Evolutionary conservation across 2,888 invertebrate species (phyloP), one percentile per base, ranked within the genome.

Genomic region (Eilema depressum): DNA sequence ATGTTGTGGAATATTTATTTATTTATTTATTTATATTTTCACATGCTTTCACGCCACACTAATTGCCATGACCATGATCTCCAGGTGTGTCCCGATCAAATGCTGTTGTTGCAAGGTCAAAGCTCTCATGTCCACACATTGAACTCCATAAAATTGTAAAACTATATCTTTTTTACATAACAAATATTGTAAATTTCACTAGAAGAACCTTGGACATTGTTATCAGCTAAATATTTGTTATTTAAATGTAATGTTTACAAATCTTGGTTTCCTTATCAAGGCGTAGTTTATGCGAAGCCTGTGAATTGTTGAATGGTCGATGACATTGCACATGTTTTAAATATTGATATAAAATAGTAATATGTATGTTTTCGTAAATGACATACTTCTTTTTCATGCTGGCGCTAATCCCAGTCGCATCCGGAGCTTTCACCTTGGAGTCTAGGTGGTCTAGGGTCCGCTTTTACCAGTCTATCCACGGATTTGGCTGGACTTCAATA

Each of bases 261-360:
- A 64, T 64, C 64, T 64, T 64, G 11, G 53, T 64, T 64, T 53
- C 53, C 30, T 64, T 64, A 64, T 64, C 53, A 64, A 28, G 7
- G 5, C 53, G 53, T 56, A 20, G 41, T 63, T 47, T 64, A 28
- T 64, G 23, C 53, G 28, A 14, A 64, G 14, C 28, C n/a, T 28
- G 28, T 64, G 20, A 28, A n/a, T 26, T 60, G 10, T 25, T 68
- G 33, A 53, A 56, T 61, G 17, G 28, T 37, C 17, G 23, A 26
- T 41, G 41, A 63, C 63, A 41, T 41, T 63, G 20, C 41, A 41
- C 25, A 17, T 59, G 59, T 37, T 25, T 62, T 33, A 37, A 12
- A 25, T 23, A 12, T 33, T 33, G 12, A 33, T n/a, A 60, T 17
- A 11, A 2, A 30, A 60, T 14, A 17, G 4, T 53, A 33, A 11